Evolutionary conservation across 2,888 invertebrate species (phyloP).

Genomic region (Cosmopolites sordidus): DNA sequence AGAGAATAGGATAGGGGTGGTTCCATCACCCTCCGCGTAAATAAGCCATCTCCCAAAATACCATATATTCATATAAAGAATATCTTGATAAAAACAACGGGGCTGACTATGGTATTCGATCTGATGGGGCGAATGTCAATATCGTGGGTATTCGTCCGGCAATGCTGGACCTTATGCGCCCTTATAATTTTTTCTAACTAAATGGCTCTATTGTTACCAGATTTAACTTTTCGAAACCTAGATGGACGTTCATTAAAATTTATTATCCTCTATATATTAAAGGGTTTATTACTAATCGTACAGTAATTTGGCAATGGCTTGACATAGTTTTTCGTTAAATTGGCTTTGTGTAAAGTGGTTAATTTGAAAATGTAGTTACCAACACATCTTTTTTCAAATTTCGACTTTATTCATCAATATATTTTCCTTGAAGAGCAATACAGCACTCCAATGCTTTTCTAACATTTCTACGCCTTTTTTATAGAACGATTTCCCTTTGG

Average conservation of each 20-base stretch:
- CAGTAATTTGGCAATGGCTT: too few relatives aligned
- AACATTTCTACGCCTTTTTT: too few relatives aligned
- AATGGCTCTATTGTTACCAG: background rate
- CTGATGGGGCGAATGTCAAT: background rate
- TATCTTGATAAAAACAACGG: constrained; percentile 6
- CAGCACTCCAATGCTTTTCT: too few relatives aligned
- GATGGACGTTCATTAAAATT: background rate
- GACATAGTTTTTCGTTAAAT: too few relatives aligned
- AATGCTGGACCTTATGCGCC: background rate
- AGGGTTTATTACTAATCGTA: background rate
- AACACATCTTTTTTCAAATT: too few relatives aligned
- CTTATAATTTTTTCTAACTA: constrained; percentile 1
- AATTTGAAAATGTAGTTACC: too few relatives aligned
- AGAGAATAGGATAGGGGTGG: constrained; percentile 4
- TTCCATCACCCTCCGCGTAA: background rate
- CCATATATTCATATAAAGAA: constrained; percentile 2
- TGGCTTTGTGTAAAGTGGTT: too few relatives aligned
- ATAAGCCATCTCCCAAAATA: constrained; percentile 5
- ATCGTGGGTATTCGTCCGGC: background rate
- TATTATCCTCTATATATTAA: background rate
- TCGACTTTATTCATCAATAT: too few relatives aligned
- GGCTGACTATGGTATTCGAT: background rate
- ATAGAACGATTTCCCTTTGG: too few relatives aligned
- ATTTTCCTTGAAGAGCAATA: too few relatives aligned
- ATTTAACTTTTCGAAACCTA: background rate